Percentiles rank a stretch among this genome's conserved stretches.
phyloP scores from a whole-genome alignment of 2,888 invertebrate genomes.

The Scotopteryx bipunctaria region DNA sequence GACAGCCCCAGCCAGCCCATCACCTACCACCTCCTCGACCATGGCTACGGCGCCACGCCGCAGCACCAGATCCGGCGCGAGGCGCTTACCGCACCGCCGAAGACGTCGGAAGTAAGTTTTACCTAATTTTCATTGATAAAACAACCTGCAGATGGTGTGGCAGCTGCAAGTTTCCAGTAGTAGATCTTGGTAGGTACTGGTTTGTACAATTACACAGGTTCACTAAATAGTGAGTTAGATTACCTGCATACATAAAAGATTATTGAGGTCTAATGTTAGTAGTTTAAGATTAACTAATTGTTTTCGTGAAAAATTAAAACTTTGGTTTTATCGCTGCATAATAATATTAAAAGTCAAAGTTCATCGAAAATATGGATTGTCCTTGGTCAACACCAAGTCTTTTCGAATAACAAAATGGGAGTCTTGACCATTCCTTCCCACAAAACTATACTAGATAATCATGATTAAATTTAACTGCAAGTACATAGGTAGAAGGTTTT shows the following conservation, averaged over 20 bases:
- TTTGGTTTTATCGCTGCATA: neutral
- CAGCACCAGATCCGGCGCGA: conserved; percentile 86
- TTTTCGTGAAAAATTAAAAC: neutral
- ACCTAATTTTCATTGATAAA: neutral
- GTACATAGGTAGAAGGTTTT: too few relatives aligned
- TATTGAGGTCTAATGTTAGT: neutral
- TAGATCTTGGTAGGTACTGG: too few relatives aligned
- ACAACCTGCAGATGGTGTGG: neutral
- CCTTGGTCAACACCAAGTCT: too few relatives aligned
- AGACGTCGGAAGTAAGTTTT: conserved; percentile 80
- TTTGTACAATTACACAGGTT: too few relatives aligned
- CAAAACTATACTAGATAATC: too few relatives aligned
- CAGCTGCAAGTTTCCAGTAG: neutral
- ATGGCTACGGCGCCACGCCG: conserved; percentile 93
- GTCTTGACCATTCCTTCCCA: too few relatives aligned
- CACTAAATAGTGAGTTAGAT: too few relatives aligned
- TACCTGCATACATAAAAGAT: too few relatives aligned
- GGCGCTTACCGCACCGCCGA: conserved; percentile 80
- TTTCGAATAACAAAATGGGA: too few relatives aligned
- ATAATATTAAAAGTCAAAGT: neutral
- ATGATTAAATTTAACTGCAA: too few relatives aligned
- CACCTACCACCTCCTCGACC: conserved; percentile 92
- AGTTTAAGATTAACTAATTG: neutral
- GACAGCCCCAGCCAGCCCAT: conserved; percentile 81
- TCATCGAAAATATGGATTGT: neutral